phyloP scores from a whole-genome alignment of 2,797 vertebrate genomes.

The Pampus argenteus region DNA sequence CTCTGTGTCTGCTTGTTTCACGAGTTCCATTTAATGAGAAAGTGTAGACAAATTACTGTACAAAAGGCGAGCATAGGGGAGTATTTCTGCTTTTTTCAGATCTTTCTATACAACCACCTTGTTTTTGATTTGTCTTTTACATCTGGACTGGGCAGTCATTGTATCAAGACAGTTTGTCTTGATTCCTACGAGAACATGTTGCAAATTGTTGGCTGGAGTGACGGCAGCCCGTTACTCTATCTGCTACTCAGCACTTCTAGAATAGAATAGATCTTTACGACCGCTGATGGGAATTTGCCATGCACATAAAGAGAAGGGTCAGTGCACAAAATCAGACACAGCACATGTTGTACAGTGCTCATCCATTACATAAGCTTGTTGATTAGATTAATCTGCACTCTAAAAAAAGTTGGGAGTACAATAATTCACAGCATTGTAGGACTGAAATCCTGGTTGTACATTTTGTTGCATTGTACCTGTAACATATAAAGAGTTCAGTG shows the following conservation, averaged over 20 bases:
- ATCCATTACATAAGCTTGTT: constrained; percentile 65
- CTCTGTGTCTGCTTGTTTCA: not conserved
- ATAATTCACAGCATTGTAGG: constrained; percentile 2
- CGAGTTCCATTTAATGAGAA: not conserved
- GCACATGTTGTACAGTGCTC: constrained; percentile 63
- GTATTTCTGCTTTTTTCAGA: not conserved
- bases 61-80: not conserved
- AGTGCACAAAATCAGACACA: constrained; percentile 62
- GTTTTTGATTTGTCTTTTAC: constrained; percentile 4
- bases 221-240: constrained; percentile 35
- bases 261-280: constrained; percentile 68
- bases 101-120: not conserved
- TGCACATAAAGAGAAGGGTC: constrained; percentile 61
- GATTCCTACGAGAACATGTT: constrained; percentile 16
- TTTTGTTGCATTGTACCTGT: not conserved
- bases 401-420: constrained; percentile 36
- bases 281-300: constrained; percentile 64
- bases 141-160: not conserved
- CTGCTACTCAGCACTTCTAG: constrained; percentile 62
- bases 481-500: not conserved
- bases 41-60: not conserved
- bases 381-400: constrained; percentile 45
- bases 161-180: constrained; percentile 17
- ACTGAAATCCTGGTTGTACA: constrained; percentile 1
- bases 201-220: constrained; percentile 38